phyloP scores from a whole-genome alignment of 2,113 vertebrate genomes.

The Trogon surrucura region DNA sequence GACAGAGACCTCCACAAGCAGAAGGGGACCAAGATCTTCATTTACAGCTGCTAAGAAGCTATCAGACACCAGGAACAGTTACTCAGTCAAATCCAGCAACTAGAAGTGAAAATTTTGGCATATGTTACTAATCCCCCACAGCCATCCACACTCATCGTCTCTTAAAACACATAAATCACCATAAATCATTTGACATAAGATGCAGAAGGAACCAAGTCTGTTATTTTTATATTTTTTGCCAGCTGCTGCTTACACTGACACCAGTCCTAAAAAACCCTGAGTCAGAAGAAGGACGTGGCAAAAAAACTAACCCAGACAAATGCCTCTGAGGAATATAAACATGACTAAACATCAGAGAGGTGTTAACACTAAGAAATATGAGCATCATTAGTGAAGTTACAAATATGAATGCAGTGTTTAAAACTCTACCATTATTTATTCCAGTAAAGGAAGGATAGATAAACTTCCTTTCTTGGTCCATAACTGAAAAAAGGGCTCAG shows the following conservation, averaged over 20 bases:
- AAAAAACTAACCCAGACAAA: neutral
- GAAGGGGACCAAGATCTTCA: neutral
- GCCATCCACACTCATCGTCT: neutral
- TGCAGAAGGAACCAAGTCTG: neutral
- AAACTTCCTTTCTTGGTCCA: conserved; percentile 48
- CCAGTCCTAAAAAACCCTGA: neutral
- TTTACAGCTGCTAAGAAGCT: neutral
- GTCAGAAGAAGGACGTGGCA: neutral
- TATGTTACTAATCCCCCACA: neutral
- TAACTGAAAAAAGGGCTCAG: neutral
- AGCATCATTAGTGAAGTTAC: neutral
- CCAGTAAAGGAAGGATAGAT: conserved; percentile 34
- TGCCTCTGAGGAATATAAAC: neutral
- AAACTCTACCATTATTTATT: conserved; percentile 43
- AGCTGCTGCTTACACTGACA: neutral
- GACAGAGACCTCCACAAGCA: neutral
- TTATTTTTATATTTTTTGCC: neutral
- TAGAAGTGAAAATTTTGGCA: neutral
- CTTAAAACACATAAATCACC: neutral
- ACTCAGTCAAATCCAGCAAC: neutral
- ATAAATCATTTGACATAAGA: neutral
- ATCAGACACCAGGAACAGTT: neutral
- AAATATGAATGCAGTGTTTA: conserved; percentile 43
- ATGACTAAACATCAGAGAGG: conserved; percentile 32
- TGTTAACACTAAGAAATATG: conserved; percentile 26